Percentiles rank a stretch among this genome's conserved stretches.
phyloP scores from a whole-genome alignment of 2,888 invertebrate genomes.

The Exephanes ischioxanthus region DNA sequence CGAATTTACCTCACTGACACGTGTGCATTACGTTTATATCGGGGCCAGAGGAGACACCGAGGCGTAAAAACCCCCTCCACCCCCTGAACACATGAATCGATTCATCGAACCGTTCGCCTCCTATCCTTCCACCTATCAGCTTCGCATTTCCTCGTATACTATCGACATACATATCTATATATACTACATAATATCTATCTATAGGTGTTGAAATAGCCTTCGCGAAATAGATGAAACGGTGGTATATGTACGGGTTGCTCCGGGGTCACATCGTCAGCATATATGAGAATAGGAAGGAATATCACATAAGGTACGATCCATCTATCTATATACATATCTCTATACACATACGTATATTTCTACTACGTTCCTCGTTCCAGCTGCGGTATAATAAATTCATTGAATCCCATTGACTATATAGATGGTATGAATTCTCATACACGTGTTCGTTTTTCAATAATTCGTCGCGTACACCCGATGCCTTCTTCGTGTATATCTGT shows the following conservation, averaged over 20 bases:
- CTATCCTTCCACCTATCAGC: constrained; percentile 34
- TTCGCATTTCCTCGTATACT: constrained; percentile 50
- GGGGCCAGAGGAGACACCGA: constrained; percentile 26
- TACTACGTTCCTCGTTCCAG: constrained; percentile 6
- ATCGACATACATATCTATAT: constrained; percentile 22
- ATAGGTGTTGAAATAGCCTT: constrained; percentile 50
- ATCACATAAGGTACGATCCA: constrained; percentile 30
- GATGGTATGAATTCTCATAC: constrained; percentile 16
- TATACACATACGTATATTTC: constrained; percentile 33
- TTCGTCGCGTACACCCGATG: constrained; percentile 24
- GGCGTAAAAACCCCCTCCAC: constrained; percentile 35
- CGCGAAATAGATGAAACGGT: constrained; percentile 56
- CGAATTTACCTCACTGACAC: constrained; percentile 11
- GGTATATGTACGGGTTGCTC: constrained; percentile 15
- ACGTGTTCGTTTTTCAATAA: constrained; percentile 35
- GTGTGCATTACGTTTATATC: constrained; percentile 15
- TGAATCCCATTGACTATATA: constrained; percentile 52
- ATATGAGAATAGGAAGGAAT: constrained; percentile 26
- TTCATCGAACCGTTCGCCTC: constrained; percentile 57
- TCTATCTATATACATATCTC: constrained; percentile 30
- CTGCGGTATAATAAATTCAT: constrained; percentile 51
- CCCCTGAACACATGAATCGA: constrained; percentile 49
- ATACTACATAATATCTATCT: constrained; percentile 32
- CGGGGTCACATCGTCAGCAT: constrained; percentile 44
- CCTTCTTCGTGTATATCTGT: background rate